Base-by-base conservation (phyloP, 2,888 invertebrate species). In the Abrostola triplasia region DNA sequence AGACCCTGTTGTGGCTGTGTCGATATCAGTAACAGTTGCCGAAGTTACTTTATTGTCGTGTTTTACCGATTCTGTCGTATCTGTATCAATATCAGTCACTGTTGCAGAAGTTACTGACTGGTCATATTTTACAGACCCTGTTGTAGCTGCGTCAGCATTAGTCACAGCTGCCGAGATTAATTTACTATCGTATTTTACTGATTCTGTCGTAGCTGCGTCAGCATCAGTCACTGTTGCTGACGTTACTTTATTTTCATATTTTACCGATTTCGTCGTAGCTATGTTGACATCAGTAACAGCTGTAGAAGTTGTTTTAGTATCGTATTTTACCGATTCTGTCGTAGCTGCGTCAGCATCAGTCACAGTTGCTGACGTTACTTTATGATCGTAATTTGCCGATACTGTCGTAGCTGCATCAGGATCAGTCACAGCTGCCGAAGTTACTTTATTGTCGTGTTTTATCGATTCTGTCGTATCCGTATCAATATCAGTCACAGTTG, bases 241-340 rank as follows among this genome's bases (percentile, higher is more conserved):
- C 11, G 10, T 49, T 4, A 11, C n/a, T 11, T 49, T 11, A 36
- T 36, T 35, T 5, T 6, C n/a, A 36, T 49, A n/a, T 36, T 49
- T 49, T 49, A 35, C 11, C 10, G 36, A 6, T 5, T 24, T 6
- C 35, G 36, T 49, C 36, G 36, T n/a, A n/a, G n/a, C n/a, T n/a
- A n/a, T n/a, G n/a, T n/a, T n/a, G n/a, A n/a, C n/a, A 35, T 36
- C 12, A 2, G 52, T 66, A 12, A 5, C 1, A 24, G 24, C 4
- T 4, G 24, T 24, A 50, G 24, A 49, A 56, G 9, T 41, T 51
- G 38, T 42, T 24, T 36, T 36, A 13, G n/a, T 13, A 35, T 10
- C 12, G 10, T 13, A 11, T 35, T 41, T 41, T 0, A 6, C 5
- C 36, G 42, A 50, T 47, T 67, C 67, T 6, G 58, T 73, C 9